phyloP scores from a whole-genome alignment of 2,888 invertebrate genomes.

The Lepas anatifera region DNA sequence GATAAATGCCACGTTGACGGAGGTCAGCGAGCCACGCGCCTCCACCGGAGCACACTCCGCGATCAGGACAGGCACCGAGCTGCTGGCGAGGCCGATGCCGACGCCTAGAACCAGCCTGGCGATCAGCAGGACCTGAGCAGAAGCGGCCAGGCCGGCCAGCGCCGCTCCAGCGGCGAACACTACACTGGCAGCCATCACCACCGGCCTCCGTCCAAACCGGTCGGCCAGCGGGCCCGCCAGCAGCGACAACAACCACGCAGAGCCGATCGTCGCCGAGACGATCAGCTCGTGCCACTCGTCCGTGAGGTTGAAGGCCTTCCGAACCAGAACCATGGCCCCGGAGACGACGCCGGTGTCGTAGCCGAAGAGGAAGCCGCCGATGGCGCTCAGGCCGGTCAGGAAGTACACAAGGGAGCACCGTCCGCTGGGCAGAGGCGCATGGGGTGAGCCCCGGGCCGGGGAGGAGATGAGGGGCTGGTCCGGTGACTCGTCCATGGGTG shows the following conservation, averaged over 20 bases:
- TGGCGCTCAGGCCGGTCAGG: conserved; percentile 35
- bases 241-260: conserved; percentile 37
- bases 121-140: conserved; percentile 32
- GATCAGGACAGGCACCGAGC: conserved; percentile 45
- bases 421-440: not conserved
- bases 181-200: conserved; percentile 39
- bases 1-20: conserved; percentile 40
- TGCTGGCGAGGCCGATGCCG: conserved; percentile 41
- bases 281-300: conserved; percentile 39
- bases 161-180: conserved; percentile 39
- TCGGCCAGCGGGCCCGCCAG: conserved; percentile 37
- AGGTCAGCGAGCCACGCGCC: conserved; percentile 40
- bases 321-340: conserved; percentile 25
- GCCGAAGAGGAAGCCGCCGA: conserved; percentile 26
- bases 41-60: conserved; percentile 41
- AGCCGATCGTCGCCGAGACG: conserved; percentile 38
- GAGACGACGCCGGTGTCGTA: conserved; percentile 26
- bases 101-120: conserved; percentile 38
- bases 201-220: conserved; percentile 38
- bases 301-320: conserved; percentile 34
- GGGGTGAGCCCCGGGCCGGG: no score
- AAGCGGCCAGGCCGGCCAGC: conserved; percentile 35
- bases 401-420: conserved; percentile 27
- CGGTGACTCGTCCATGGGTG: no score
- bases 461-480: no score